These are phyloP conservation scores for Loriculus beryllinus DNA, from an alignment of 2,797 vertebrate species.

Conservation along the genomic window DNA sequence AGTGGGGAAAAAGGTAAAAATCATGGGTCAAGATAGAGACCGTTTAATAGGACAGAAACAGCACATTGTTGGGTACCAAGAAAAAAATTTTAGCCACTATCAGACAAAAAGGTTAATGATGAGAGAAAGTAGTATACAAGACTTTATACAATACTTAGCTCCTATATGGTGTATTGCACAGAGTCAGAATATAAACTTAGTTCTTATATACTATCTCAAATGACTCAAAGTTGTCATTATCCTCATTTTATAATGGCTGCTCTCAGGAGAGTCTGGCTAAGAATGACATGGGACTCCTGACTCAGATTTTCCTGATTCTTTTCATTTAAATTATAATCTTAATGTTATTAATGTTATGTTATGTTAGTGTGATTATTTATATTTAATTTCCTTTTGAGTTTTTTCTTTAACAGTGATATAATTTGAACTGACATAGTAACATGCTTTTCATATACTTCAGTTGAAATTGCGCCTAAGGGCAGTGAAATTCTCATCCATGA, in stretches of 20 bases:
- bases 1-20: not conserved
- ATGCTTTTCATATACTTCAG: constrained; percentile 62
- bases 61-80: not conserved
- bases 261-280: constrained; percentile 46
- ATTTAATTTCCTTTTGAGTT: constrained; percentile 63
- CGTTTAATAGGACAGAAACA: not conserved
- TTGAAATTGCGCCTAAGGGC: constrained; percentile 62
- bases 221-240: constrained; percentile 36
- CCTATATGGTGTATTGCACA: not conserved
- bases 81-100: not conserved
- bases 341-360: constrained; percentile 55
- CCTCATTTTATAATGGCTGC: constrained; percentile 40
- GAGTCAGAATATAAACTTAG: not conserved
- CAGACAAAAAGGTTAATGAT: not conserved
- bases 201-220: not conserved
- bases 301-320: constrained; percentile 41
- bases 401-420: constrained; percentile 60
- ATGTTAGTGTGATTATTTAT: constrained; percentile 59
- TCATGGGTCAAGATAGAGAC: not conserved
- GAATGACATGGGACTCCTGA: not conserved
- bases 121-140: not conserved
- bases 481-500: constrained; percentile 65
- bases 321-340: constrained; percentile 58
- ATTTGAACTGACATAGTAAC: constrained; percentile 68
- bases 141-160: not conserved